A percentile compares a stretch with the other conserved stretches of the same genome.
Evolutionary conservation across 92 coral and sea anemone genomes (phyloP).

Genomic region (Epizoanthus stellaris): DNA sequence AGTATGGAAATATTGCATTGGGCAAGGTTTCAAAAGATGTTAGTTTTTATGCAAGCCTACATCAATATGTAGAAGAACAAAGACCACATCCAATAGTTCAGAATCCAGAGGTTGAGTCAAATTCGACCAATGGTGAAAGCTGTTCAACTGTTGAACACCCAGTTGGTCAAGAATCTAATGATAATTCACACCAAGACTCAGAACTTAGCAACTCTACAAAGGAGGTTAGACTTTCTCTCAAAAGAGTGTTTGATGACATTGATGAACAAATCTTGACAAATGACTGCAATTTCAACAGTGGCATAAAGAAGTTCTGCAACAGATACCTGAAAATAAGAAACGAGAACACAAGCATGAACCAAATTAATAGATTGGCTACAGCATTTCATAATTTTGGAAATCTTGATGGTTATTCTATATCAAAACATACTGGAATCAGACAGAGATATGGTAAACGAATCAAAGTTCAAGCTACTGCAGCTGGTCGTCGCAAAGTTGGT

Average conservation of each 20-base stretch:
- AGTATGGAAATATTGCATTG: not conserved
- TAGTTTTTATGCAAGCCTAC: conserved; percentile 1
- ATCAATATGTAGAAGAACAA: conserved; percentile 8
- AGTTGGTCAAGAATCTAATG: too few species aligned
- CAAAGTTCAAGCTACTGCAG: conserved; percentile 1
- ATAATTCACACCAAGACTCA: too few species aligned
- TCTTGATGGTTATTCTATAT: not conserved
- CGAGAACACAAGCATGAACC: not conserved
- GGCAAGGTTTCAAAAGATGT: not conserved
- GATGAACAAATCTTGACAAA: not conserved
- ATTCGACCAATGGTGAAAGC: too few species aligned
- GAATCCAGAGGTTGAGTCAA: too few species aligned
- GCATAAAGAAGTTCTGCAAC: conserved; percentile 18
- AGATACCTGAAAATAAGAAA: conserved; percentile 15
- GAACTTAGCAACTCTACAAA: too few species aligned
- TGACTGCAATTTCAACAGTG: conserved; percentile 6
- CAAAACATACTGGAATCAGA: not conserved
- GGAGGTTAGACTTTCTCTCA: not conserved
- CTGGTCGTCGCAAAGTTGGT: not conserved
- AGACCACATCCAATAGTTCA: too few species aligned
- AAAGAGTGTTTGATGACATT: not conserved
- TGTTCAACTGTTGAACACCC: too few species aligned
- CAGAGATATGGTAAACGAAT: not conserved
- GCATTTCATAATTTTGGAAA: conserved; percentile 11
- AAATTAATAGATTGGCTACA: conserved; percentile 16